Percentiles rank a stretch among this genome's conserved stretches.
Evolutionary conservation across 2,797 vertebrate species (phyloP).

Genomic region (Sorex maritimensis): DNA sequence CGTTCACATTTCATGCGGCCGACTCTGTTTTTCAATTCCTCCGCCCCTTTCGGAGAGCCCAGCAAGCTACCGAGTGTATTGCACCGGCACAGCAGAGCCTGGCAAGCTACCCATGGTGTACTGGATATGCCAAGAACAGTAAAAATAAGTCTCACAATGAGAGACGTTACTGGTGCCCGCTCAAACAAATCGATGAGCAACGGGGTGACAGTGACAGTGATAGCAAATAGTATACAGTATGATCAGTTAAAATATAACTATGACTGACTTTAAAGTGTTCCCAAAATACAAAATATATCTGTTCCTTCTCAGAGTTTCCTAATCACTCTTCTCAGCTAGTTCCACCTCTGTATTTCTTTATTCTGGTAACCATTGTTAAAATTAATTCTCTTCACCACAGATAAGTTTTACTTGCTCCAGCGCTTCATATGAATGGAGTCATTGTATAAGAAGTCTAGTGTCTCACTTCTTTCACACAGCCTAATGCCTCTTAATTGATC

Average conservation of each 20-base stretch:
- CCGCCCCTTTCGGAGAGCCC: too few species aligned
- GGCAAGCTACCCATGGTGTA: too few species aligned
- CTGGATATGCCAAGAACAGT: too few species aligned
- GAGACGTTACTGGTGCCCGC: too few species aligned
- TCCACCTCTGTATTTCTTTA: accelerated
- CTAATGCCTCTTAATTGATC: not conserved
- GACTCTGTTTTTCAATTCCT: too few species aligned
- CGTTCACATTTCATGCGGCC: too few species aligned
- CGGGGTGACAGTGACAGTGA: too few species aligned
- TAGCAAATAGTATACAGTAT: not conserved
- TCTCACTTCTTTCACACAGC: not conserved
- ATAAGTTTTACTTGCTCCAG: not conserved
- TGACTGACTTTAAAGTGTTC: too few species aligned
- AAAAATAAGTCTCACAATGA: too few species aligned
- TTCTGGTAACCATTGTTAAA: not conserved
- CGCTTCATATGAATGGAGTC: accelerated
- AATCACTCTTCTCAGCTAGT: not conserved
- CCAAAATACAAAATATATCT: not conserved
- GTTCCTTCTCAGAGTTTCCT: not conserved
- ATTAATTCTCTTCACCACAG: not conserved
- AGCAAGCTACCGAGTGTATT: too few species aligned
- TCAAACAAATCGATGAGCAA: too few species aligned
- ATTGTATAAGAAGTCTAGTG: not conserved
- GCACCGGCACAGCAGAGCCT: too few species aligned
- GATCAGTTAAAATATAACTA: not conserved